Base-by-base conservation (phyloP, 2,888 invertebrate genomes). In the Luperina nickerlii region DNA sequence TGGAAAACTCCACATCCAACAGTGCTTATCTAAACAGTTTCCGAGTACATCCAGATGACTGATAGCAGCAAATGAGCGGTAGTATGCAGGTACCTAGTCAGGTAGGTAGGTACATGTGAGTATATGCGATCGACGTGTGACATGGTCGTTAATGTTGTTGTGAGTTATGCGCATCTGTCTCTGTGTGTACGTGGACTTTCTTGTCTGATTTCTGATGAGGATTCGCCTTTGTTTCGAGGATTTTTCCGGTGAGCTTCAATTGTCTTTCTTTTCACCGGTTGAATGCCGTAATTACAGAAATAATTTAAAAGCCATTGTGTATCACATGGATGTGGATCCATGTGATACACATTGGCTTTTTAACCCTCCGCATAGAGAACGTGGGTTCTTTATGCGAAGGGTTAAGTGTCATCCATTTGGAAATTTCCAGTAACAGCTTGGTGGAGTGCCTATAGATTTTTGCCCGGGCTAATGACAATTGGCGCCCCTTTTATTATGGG, bases 1-100 rank as follows among this genome's bases (percentile, higher is more conserved):
- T 89, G 89, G 88, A 84, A 74, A 87, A 72, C 73, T 27, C 74
- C 78, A 54, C 74, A 79, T n/a, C 45, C 68, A 84, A 81, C 81
- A 66, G 75, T 79, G 76, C 88, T 92, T 91, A 92, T 92, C 92
- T 92, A 88, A 90, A 91, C 85, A 88, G 89, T 92, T 91, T 91
- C 92, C 85, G 81, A 83, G 90, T 91, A 92, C 74, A 77, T 88
- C 73, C 76, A 74, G 88, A 89, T 88, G 68, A 13, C 6, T 69
- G 88, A 88, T 89, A 89, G 11, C n/a, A 73, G 27, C 83, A 89
- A 89, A 89, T 89, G 89, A 89, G 85, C 83, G 51, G 76, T 66
- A 75, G 85, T 71, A 73, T n/a, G 24, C 18, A 32, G 15, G 54
- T 57, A 71, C 27, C 2, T 57, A 42, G 27, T 60, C n/a, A 38